A percentile compares a stretch with the other conserved stretches of the same genome.
Conservation (phyloP, 2,888 invertebrate genomes). For the Cynaeus angustus region DNA sequence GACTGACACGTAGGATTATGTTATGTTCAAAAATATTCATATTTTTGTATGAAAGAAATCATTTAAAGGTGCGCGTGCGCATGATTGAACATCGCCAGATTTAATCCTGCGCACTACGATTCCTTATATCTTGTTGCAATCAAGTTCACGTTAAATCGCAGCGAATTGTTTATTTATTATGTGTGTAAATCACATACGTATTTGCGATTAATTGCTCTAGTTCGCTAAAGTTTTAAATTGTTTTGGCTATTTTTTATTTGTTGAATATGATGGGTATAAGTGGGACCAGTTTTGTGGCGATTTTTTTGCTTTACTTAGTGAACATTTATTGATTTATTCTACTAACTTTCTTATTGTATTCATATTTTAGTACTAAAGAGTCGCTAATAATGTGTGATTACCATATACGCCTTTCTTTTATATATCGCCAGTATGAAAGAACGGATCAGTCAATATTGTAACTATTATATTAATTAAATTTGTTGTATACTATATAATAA, state of each 20-base stretch:
- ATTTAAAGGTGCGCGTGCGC: slow-evolving; percentile 42
- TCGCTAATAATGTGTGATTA: slow-evolving; percentile 60
- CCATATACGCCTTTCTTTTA: slow-evolving; percentile 63
- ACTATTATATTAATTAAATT: slow-evolving; percentile 67
- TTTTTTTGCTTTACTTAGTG: slow-evolving; percentile 57
- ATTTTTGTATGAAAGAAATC: slow-evolving; percentile 68
- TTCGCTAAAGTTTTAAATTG: slow-evolving; percentile 55
- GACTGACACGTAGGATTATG: slow-evolving; percentile 65
- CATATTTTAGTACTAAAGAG: slow-evolving; percentile 41
- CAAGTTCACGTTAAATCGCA: neutral
- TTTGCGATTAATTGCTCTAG: slow-evolving; percentile 63
- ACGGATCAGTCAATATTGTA: slow-evolving; percentile 62
- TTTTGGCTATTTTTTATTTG: slow-evolving; percentile 58
- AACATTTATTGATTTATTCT: slow-evolving; percentile 65
- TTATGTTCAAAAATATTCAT: slow-evolving; percentile 64
- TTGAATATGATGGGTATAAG: slow-evolving; percentile 63
- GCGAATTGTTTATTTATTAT: slow-evolving; percentile 13
- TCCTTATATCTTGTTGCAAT: neutral
- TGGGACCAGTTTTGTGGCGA: slow-evolving; percentile 67
- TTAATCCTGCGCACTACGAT: slow-evolving; percentile 36
- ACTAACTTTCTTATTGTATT: slow-evolving; percentile 59
- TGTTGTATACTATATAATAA: slow-evolving; percentile 72
- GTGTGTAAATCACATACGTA: slow-evolving; percentile 38
- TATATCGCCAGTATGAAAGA: slow-evolving; percentile 68
- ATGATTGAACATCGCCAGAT: slow-evolving; percentile 64